Conservation (phyloP, 2,797 vertebrate species). For the Melanotaenia nigrans region DNA sequence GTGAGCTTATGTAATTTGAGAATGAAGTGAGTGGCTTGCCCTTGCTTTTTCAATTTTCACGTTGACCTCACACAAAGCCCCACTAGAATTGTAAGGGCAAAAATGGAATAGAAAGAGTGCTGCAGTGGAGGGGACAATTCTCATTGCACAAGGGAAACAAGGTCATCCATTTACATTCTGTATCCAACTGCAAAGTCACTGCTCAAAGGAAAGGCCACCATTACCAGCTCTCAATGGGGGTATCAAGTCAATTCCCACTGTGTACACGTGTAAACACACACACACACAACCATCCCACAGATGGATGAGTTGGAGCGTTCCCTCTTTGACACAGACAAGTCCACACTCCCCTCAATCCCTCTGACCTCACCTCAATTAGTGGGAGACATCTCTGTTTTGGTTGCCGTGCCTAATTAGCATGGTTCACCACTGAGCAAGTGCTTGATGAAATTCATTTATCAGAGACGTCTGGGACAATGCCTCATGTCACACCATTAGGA, state of each 20-base stretch:
- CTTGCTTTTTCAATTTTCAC: conserved; percentile 59
- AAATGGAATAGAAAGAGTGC: conserved; percentile 43
- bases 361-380: conserved; percentile 77
- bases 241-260: conserved; percentile 69
- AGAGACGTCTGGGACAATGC: conserved; percentile 59
- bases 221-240: conserved; percentile 64
- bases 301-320: conserved; percentile 46
- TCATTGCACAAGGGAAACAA: conserved; percentile 67
- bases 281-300: conserved; percentile 32
- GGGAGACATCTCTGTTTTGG: conserved; percentile 71
- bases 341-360: conserved; percentile 50
- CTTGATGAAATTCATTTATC: conserved; percentile 72
- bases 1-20: conserved; percentile 64
- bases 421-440: conserved; percentile 66
- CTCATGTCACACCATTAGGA: conserved; percentile 66
- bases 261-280: conserved; percentile 53
- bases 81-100: conserved; percentile 63
- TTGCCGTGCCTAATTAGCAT: conserved; percentile 67
- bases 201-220: conserved; percentile 62
- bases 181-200: conserved; percentile 59
- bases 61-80: conserved; percentile 61
- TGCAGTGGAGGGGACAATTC: conserved; percentile 53
- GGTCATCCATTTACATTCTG: conserved; percentile 74
- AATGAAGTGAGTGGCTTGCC: conserved; percentile 53
- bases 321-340: conserved; percentile 32